Evolutionary conservation across 1,140 invertebrate species (phyloP).

Genomic region (Rhyacophila brunnea): DNA sequence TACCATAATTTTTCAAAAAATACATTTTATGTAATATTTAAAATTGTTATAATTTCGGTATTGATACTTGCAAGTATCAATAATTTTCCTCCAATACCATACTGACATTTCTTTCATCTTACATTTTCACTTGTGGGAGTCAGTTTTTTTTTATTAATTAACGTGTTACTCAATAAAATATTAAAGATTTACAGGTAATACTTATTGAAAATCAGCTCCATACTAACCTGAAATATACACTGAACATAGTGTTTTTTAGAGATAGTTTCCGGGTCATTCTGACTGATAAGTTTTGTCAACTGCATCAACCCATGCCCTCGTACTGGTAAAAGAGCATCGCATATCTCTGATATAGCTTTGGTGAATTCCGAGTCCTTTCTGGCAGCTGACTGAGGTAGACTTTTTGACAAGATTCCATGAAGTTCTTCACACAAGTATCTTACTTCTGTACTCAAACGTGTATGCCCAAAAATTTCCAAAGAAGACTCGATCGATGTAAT

Average conservation of each 20-base stretch:
- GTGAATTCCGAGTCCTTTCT: constrained; percentile 54
- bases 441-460: constrained; percentile 35
- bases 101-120: neutral
- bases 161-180: neutral
- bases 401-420: constrained; percentile 26
- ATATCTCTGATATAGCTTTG: constrained; percentile 65
- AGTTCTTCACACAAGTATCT: constrained; percentile 34
- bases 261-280: constrained; percentile 61
- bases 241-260: constrained; percentile 67
- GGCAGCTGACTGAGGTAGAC: constrained; percentile 11
- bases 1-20: too few relatives aligned
- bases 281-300: constrained; percentile 70
- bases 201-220: constrained; percentile 14
- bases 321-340: constrained; percentile 74
- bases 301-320: constrained; percentile 76
- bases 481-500: constrained; percentile 34
- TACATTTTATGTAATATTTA: too few relatives aligned
- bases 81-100: neutral
- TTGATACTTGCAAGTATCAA: neutral
- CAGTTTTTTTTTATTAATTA: neutral
- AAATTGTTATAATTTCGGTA: neutral
- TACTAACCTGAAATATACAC: constrained; percentile 66
- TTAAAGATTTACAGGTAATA: neutral
- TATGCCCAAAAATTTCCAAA: constrained; percentile 32
- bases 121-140: neutral